A percentile compares a stretch with the other conserved stretches of the same genome.
phyloP scores from a whole-genome alignment of 1,140 invertebrate species.

The Parapsyche elsis region DNA sequence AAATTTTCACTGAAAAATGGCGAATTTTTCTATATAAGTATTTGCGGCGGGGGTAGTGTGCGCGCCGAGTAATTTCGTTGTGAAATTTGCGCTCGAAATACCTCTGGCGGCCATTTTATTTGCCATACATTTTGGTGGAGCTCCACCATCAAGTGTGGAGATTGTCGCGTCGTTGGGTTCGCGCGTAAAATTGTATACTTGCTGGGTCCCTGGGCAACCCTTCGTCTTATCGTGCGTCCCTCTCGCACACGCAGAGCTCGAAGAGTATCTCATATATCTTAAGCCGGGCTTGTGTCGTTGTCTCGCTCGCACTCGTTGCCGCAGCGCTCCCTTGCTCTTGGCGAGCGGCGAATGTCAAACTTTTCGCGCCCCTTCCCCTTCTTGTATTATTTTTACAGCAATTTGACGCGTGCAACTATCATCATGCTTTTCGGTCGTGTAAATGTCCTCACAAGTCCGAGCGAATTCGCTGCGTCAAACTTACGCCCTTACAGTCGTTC shows the following conservation, averaged over 20 bases:
- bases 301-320: constrained; percentile 35
- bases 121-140: constrained; percentile 66
- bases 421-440: no score
- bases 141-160: constrained; percentile 62
- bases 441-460: no score
- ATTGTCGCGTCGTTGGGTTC: constrained; percentile 45
- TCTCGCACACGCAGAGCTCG: constrained; percentile 66
- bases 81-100: constrained; percentile 32
- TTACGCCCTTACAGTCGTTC: no score
- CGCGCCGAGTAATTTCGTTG: neutral
- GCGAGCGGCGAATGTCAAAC: constrained; percentile 9
- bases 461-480: no score
- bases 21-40: constrained; percentile 62
- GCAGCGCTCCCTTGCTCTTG: constrained; percentile 24
- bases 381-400: no score
- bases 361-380: neutral
- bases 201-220: constrained; percentile 67
- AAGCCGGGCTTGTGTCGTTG: constrained; percentile 37
- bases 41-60: neutral
- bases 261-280: constrained; percentile 56
- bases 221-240: constrained; percentile 69
- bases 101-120: constrained; percentile 67
- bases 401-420: no score
- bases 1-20: constrained; percentile 60
- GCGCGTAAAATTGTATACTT: constrained; percentile 62